Evolutionary conservation across 2,113 vertebrate genomes (phyloP).

Genomic region (Myotis lucifugus): DNA sequence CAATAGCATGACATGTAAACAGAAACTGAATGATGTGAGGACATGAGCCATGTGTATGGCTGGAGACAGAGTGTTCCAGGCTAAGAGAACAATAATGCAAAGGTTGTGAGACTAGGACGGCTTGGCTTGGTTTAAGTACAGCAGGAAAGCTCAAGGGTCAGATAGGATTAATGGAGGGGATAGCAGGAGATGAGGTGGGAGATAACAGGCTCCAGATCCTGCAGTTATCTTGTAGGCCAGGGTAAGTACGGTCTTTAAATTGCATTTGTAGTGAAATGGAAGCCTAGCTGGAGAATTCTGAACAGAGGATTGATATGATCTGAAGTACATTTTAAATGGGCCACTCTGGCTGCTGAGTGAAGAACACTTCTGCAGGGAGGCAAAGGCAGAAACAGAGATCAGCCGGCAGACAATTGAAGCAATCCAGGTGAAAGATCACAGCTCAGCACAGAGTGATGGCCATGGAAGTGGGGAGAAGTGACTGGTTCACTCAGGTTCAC

Average conservation of each 20-base stretch:
- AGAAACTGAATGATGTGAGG: neutral
- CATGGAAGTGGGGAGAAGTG: neutral
- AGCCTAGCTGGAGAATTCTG: neutral
- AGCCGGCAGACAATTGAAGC: neutral
- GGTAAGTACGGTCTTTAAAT: neutral
- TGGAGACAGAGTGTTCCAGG: neutral
- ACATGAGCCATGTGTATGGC: neutral
- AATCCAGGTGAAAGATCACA: neutral
- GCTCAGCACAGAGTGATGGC: neutral
- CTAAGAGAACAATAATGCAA: slow-evolving; percentile 5
- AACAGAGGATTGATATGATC: neutral
- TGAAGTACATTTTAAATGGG: slow-evolving; percentile 33
- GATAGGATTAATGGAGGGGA: neutral
- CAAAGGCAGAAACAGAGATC: neutral
- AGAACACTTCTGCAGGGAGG: neutral
- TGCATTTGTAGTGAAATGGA: neutral
- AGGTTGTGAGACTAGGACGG: neutral
- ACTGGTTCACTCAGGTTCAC: neutral
- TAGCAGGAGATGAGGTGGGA: neutral
- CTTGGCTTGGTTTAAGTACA: neutral
- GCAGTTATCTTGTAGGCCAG: neutral
- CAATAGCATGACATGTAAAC: neutral
- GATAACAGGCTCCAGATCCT: neutral
- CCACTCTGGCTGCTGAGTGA: neutral
- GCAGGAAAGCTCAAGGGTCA: neutral